phyloP scores from a whole-genome alignment of 2,888 invertebrate species.

The Nomada fucata region DNA sequence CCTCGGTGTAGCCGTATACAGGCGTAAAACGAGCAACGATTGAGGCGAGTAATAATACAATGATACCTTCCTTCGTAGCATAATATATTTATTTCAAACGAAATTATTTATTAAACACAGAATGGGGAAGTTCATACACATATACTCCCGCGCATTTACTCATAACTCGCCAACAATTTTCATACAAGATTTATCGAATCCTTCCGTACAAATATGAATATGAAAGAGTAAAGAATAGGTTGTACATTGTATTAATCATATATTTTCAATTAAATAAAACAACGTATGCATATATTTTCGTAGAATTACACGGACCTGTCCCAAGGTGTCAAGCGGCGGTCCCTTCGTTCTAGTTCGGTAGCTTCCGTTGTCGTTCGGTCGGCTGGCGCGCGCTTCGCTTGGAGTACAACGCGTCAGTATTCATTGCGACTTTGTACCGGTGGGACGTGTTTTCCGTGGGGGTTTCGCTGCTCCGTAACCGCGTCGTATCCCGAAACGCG shows the following conservation, averaged over 20 bases:
- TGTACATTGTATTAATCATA: too few relatives aligned
- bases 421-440: constrained; percentile 57
- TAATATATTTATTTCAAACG: not conserved
- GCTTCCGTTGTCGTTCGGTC: constrained; percentile 42
- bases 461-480: constrained; percentile 11
- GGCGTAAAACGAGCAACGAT: not conserved
- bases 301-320: constrained; percentile 25
- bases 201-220: too few relatives aligned
- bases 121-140: too few relatives aligned
- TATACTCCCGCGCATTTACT: too few relatives aligned
- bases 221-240: too few relatives aligned
- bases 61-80: not conserved
- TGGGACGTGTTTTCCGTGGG: constrained; percentile 34
- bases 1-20: constrained; percentile 1
- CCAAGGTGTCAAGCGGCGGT: constrained; percentile 30
- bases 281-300: constrained; percentile 7
- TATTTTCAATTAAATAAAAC: not conserved
- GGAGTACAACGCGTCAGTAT: constrained; percentile 50
- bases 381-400: constrained; percentile 57
- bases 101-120: too few relatives aligned
- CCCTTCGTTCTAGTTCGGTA: constrained; percentile 52
- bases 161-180: too few relatives aligned
- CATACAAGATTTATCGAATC: too few relatives aligned
- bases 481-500: constrained; percentile 41
- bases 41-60: not conserved